Base-by-base conservation (phyloP, 2,888 invertebrate species). In the Scaeva pyrastri region DNA sequence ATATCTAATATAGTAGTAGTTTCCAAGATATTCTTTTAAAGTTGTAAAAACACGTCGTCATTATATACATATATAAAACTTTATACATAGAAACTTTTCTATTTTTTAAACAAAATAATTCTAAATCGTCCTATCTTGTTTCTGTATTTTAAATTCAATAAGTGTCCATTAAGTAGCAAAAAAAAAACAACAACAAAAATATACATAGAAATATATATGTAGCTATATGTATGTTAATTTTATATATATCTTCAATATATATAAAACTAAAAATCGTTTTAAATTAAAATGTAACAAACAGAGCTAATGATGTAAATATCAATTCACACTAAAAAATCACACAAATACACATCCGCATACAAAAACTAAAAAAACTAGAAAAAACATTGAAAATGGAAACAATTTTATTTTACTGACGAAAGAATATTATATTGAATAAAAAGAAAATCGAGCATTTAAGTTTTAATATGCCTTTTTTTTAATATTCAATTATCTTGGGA, bases 371-470 rank as follows among this genome's bases (percentile, higher is more conserved):
- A 78, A 14, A 14, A 21, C 39, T 8, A 60, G 21, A 60, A 60
- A 75, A n/a, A n/a, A n/a, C n/a, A n/a, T n/a, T n/a, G n/a, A n/a
- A n/a, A 31, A 75, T 80, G 71, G 43, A 80, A 84, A 80, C 75
- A 71, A 80, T 84, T 80, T 80, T 80, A 84, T 80, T 84, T 84
- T 75, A 75, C 71, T 79, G 83, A 79, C 70, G 43, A 83, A 79
- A 55, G 48, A 78, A 68, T 78, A 78, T 83, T 83, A 62, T 79
- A 79, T 79, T 80, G 52, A 84, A 84, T 80, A 84, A 84, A 84
- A 80, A 56, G 12, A 50, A 75, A 84, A 71, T 79, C 73, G 48
- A 79, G 71, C 26, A 80, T 71, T 71, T 55, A 64, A 71, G 31
- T 45, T 39, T 66, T 62, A 31, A 62, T 26, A 23, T 11, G 21